Evolutionary conservation across 2,888 invertebrate species (phyloP).

Genomic region (Parapristionchus giblindavisi): DNA sequence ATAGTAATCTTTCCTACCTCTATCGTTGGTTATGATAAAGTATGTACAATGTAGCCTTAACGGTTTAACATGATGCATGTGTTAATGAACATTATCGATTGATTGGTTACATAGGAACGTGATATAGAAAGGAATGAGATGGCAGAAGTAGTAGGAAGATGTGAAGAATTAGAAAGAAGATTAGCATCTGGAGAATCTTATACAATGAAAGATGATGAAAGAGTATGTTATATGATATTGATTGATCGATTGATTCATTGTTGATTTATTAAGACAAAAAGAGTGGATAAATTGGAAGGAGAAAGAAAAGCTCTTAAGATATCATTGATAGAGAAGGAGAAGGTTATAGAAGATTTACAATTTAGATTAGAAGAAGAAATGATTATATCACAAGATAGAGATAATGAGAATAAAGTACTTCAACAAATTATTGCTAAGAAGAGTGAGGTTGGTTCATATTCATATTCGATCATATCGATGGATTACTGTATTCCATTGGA

Average conservation of each 20-base stretch:
- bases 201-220: constrained; percentile 21
- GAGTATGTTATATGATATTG: neutral
- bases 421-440: constrained; percentile 3
- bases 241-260: neutral
- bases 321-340: constrained; percentile 44
- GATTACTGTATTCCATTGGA: no score
- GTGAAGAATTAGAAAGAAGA: constrained; percentile 27
- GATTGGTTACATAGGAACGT: neutral
- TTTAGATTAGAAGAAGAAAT: constrained; percentile 44
- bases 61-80: neutral
- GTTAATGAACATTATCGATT: neutral
- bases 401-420: constrained; percentile 2
- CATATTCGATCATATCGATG: neutral
- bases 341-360: constrained; percentile 41
- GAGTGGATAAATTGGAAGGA: constrained; percentile 79
- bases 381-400: constrained; percentile 25
- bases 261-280: no score
- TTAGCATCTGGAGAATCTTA: constrained; percentile 1
- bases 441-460: neutral
- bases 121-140: constrained; percentile 84
- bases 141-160: constrained; percentile 75
- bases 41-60: neutral
- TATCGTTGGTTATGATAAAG: neutral
- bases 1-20: neutral
- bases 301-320: constrained; percentile 41